phyloP scores from a whole-genome alignment of 2,888 invertebrate genomes.

The Drosophila neonasuta region DNA sequence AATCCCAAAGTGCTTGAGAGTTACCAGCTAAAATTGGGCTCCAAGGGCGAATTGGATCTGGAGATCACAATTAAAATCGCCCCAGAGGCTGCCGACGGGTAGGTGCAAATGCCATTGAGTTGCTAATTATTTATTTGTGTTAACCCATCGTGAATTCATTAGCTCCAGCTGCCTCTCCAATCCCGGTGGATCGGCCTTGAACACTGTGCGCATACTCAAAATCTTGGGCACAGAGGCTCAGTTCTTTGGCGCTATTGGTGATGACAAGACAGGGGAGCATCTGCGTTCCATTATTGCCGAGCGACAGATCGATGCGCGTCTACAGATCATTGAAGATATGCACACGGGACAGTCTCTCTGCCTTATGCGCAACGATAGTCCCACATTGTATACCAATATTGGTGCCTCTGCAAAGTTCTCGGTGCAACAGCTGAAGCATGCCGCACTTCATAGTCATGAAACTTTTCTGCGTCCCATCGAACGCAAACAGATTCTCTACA shows the following conservation, averaged over 20 bases:
- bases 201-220: constrained; percentile 83
- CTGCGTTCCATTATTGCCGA: constrained; percentile 81
- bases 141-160: constrained; percentile 5
- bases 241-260: constrained; percentile 84
- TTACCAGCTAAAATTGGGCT: constrained; percentile 69
- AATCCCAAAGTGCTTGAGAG: constrained; percentile 76
- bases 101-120: constrained; percentile 14
- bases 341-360: constrained; percentile 84
- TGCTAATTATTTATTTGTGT: constrained; percentile 28
- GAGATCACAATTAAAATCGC: constrained; percentile 69
- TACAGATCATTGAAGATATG: constrained; percentile 76
- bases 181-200: constrained; percentile 83
- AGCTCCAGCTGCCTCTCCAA: constrained; percentile 56
- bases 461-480: constrained; percentile 73
- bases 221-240: constrained; percentile 81
- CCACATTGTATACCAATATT: constrained; percentile 84
- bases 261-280: constrained; percentile 82
- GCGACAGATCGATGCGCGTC: constrained; percentile 82
- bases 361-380: constrained; percentile 82
- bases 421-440: constrained; percentile 75
- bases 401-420: constrained; percentile 83
- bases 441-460: constrained; percentile 52
- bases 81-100: constrained; percentile 67
- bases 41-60: constrained; percentile 78
- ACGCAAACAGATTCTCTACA: constrained; percentile 82